Conservation (phyloP, 1,140 invertebrate genomes). For the Leucophenga varia region DNA sequence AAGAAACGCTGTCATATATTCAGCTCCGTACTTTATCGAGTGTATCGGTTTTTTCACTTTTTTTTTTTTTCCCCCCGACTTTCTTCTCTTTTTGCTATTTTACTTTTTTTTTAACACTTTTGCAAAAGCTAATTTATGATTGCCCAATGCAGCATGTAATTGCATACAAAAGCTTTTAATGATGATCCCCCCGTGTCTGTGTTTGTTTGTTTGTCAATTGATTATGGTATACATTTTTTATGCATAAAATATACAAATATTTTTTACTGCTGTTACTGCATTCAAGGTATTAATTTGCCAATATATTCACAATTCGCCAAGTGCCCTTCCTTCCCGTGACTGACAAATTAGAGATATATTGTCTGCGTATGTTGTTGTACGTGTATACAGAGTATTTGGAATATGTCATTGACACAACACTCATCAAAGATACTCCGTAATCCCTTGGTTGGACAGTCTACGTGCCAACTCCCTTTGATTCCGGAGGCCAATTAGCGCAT, state of each 20-base stretch:
- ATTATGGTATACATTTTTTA: conserved; percentile 20
- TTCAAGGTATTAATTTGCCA: conserved; percentile 23
- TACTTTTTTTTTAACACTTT: conserved; percentile 29
- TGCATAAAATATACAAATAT: conserved; percentile 12
- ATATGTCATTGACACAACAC: too few species aligned
- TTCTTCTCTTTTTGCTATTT: background rate
- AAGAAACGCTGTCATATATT: too few species aligned
- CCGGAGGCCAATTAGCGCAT: conserved; percentile 37
- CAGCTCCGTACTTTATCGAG: too few species aligned
- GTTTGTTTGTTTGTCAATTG: conserved; percentile 18
- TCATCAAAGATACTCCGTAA: too few species aligned
- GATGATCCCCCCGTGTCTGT: conserved; percentile 16
- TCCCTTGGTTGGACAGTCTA: too few species aligned
- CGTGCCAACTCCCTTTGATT: too few species aligned
- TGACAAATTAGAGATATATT: conserved; percentile 20
- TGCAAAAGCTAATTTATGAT: conserved; percentile 48
- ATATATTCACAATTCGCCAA: too few species aligned
- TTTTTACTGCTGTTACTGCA: conserved; percentile 10
- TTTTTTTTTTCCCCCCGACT: background rate
- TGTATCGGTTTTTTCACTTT: too few species aligned
- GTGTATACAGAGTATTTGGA: conserved; percentile 5
- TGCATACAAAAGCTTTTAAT: conserved; percentile 52
- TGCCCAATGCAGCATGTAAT: conserved; percentile 51
- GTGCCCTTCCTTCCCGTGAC: too few species aligned
- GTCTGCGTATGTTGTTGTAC: too few species aligned